Conservation (phyloP, 2,113 vertebrate genomes). For the Ciconia boyciana region DNA sequence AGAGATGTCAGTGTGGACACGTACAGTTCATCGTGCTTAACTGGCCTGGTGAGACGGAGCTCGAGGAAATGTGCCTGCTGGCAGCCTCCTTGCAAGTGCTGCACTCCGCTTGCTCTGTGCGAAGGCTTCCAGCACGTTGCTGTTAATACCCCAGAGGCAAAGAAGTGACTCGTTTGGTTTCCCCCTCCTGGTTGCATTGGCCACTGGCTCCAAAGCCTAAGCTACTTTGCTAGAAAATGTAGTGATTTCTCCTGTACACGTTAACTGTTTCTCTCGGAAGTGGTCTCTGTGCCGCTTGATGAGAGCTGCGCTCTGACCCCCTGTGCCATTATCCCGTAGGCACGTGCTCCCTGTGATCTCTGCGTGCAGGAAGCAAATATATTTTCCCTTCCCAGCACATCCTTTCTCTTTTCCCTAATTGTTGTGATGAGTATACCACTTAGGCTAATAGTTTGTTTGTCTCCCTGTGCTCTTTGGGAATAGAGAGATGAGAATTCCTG, state of each 20-base stretch:
- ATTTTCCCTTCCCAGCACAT: neutral
- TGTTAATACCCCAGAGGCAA: neutral
- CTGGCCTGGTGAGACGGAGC: neutral
- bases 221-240: neutral
- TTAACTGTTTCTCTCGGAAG: neutral
- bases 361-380: neutral
- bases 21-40: fast-evolving
- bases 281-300: fast-evolving
- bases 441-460: neutral
- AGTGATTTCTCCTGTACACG: neutral
- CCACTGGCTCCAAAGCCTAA: neutral
- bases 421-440: neutral
- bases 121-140: neutral
- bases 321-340: fast-evolving
- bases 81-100: neutral
- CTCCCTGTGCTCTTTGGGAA: neutral
- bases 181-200: neutral
- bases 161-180: neutral
- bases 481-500: neutral
- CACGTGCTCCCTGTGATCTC: neutral
- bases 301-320: fast-evolving
- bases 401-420: neutral
- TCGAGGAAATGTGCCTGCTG: neutral
- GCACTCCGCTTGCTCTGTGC: fast-evolving
- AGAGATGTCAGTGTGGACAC: fast-evolving